These are phyloP conservation scores for Andrena praecox DNA, from an alignment of 2,888 invertebrate species.

Conservation along the genomic window DNA sequence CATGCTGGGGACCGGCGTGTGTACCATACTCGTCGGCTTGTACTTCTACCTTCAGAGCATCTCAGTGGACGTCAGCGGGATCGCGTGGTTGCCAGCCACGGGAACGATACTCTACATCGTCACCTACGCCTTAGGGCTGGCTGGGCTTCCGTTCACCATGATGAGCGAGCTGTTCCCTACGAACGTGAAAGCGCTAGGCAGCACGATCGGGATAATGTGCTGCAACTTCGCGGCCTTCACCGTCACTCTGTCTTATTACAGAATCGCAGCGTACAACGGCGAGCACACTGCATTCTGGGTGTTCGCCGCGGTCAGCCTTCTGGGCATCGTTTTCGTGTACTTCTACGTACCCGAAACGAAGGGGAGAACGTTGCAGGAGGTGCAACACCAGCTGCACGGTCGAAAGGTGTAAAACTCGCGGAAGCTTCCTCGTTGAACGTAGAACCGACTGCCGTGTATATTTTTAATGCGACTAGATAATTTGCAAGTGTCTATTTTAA, in stretches of 20 bases:
- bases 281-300: conserved; percentile 62
- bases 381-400: conserved; percentile 59
- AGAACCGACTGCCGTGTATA: too few relatives aligned
- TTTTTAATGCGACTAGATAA: too few relatives aligned
- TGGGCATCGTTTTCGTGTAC: conserved; percentile 51
- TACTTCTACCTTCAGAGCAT: conserved; percentile 57
- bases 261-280: conserved; percentile 51
- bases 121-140: conserved; percentile 64
- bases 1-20: conserved; percentile 44
- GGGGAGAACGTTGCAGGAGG: conserved; percentile 68
- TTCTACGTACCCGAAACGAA: conserved; percentile 69
- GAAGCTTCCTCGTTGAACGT: neutral
- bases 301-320: conserved; percentile 47
- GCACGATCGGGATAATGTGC: conserved; percentile 46
- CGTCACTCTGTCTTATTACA: conserved; percentile 56
- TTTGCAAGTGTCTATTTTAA: too few relatives aligned
- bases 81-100: conserved; percentile 64
- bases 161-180: conserved; percentile 71
- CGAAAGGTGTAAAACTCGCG: neutral
- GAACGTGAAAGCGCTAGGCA: conserved; percentile 68
- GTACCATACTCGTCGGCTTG: conserved; percentile 60
- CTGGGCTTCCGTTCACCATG: conserved; percentile 65
- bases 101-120: conserved; percentile 64
- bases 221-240: conserved; percentile 48
- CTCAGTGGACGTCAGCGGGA: conserved; percentile 29